Evolutionary conservation across 2,888 invertebrate genomes (phyloP).

Genomic region (Germaria angustata): DNA sequence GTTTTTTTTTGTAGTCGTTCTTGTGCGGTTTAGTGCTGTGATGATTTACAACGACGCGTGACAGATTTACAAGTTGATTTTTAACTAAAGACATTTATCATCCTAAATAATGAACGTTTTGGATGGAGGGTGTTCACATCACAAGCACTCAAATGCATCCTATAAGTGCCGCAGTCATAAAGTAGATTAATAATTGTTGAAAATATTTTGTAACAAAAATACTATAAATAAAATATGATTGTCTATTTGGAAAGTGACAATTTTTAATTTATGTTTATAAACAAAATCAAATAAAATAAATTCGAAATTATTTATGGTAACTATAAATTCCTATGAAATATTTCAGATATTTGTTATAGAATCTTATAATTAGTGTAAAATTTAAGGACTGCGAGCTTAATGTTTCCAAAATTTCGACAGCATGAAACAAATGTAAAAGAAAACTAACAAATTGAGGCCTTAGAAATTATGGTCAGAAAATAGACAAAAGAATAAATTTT

Average conservation of each 20-base stretch:
- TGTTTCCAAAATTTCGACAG: background rate
- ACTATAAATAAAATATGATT: constrained; percentile 34
- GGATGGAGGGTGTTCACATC: constrained; percentile 7
- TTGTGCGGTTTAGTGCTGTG: constrained; percentile 72
- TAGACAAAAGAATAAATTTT: too few species aligned
- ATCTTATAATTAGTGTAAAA: background rate
- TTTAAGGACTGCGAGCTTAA: background rate
- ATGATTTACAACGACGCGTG: constrained; percentile 78
- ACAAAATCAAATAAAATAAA: constrained; percentile 28
- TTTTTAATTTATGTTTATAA: constrained; percentile 56
- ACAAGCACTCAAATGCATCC: constrained; percentile 24
- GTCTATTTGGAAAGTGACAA: constrained; percentile 52
- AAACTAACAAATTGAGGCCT: too few species aligned
- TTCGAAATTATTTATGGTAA: constrained; percentile 1
- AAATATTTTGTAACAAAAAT: constrained; percentile 5
- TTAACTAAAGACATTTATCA: constrained; percentile 76
- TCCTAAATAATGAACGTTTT: constrained; percentile 59
- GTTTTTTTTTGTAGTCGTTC: constrained; percentile 66
- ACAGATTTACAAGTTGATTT: constrained; percentile 77
- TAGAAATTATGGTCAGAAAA: too few species aligned
- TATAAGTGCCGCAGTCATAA: constrained; percentile 46
- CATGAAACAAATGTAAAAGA: background rate
- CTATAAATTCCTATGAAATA: background rate
- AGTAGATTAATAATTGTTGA: constrained; percentile 50
- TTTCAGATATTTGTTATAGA: background rate